Evolutionary conservation across 2,113 vertebrate species (phyloP).

Genomic region (Lates calcarifer): DNA sequence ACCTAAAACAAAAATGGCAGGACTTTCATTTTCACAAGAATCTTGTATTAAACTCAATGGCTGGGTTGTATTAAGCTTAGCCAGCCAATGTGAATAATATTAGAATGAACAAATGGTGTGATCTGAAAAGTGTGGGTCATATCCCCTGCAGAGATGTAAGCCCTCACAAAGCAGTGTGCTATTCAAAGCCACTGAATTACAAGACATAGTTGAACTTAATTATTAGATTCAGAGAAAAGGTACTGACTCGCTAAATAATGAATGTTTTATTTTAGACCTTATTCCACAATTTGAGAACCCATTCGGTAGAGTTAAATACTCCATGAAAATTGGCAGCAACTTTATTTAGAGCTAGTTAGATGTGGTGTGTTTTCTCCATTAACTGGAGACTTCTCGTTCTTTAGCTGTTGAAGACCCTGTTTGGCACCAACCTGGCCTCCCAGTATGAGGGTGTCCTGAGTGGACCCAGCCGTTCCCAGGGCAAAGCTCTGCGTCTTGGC

Average conservation of each 20-base stretch:
- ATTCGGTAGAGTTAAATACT: too few relatives aligned
- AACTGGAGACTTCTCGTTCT: slow-evolving; percentile 3
- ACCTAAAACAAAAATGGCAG: too few relatives aligned
- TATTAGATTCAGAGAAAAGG: neutral
- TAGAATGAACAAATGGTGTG: neutral
- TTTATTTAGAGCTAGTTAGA: neutral
- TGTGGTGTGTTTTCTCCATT: neutral
- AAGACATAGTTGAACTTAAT: neutral
- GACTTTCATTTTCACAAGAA: too few relatives aligned
- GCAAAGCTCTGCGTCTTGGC: slow-evolving; percentile 92
- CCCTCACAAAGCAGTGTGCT: neutral
- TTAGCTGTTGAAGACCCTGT: slow-evolving; percentile 95
- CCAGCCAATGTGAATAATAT: neutral
- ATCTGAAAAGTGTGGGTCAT: too few relatives aligned
- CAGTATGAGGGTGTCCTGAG: slow-evolving; percentile 91
- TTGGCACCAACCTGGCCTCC: slow-evolving; percentile 97
- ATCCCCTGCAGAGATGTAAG: neutral
- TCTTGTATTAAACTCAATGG: too few relatives aligned
- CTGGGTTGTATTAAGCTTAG: neutral
- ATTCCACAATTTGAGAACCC: too few relatives aligned
- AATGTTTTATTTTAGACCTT: too few relatives aligned
- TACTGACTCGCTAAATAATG: neutral
- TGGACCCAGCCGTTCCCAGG: slow-evolving; percentile 91
- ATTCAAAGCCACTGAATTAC: neutral
- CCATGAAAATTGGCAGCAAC: neutral